Evolutionary conservation across 2,888 invertebrate species (phyloP), one percentile per base, ranked within the genome.

Genomic region (Neelides folsomi): DNA sequence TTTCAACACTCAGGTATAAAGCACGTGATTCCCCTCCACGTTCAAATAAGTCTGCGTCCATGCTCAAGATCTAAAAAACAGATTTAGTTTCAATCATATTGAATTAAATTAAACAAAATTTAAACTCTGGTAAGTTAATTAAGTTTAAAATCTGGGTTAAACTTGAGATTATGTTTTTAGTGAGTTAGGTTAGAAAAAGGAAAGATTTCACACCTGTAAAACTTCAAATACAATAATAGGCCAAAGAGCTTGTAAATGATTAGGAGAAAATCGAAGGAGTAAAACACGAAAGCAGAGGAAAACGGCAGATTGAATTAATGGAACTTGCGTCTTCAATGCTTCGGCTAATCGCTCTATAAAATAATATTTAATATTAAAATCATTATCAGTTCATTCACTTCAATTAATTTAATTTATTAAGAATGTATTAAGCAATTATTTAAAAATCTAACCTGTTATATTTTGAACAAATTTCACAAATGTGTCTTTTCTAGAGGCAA

Each of bases 171-270:
- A n/a, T n/a, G n/a, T n/a, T n/a, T n/a, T n/a, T n/a, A n/a, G n/a
- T n/a, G n/a, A n/a, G n/a, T n/a, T n/a, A n/a, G n/a, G n/a, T n/a
- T n/a, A 27, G 27, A 27, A 27, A 27, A 27, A 5, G 27, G 7
- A 27, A 27, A 27, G 7, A 5, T 3, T 27, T 27, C 27, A 27
- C 3, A 27, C 27, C 27, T 27, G 27, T 27, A 27, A 27, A 77
- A 90, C 79, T 75, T 92, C 90, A 46, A 86, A 86, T 61, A 92
- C 84, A 66, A 92, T 86, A 46, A 85, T 83, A 7, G 90, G 90
- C 92, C 92, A 92, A 50, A 92, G 73, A 0, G 87, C 86, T 12
- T 86, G 85, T 8, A 92, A 80, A 66, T 86, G 83, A 61, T 83
- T 79, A 0, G 86, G 82, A 1, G 87, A 85, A 79, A 90, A 84